Evolutionary conservation across 2,888 invertebrate genomes (phyloP), one percentile per base, ranked within the genome.

Genomic region (Lamellibrachia satsuma): DNA sequence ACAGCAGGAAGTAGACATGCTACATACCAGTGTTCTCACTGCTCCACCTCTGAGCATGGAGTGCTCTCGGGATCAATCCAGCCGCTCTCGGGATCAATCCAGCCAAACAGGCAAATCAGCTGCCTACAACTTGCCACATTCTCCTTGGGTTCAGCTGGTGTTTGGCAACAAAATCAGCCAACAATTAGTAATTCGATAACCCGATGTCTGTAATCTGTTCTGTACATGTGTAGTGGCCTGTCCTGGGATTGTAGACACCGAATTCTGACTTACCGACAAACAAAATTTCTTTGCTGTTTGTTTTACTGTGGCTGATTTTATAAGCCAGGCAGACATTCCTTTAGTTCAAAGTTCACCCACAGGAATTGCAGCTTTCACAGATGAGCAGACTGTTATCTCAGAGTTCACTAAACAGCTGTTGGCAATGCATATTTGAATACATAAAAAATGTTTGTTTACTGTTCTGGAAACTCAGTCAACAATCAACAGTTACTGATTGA

Each of bases 101-200:
- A 75, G 15, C 75, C 75, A 22, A 15, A 75, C n/a, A 15, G 22
- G 6, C 75, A 15, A 75, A 75, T 75, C 57, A 57, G 57, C 57
- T 57, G 3, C 75, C 75, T n/a, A 4, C 22, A 75, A 4, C 57
- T 2, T 57, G 11, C 8, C 7, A 8, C 15, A 7, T 0, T 57
- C 57, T 57, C 15, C 9, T 8, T 57, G 57, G 11, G 8, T 0
- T 57, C 57, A 39, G 8, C 75, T 75, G 75, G 22, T 75, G 75
- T 75, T 15, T 75, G 75, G 22, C 75, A 22, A 15, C 22, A 75
- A 11, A 75, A 75, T 75, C 75, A 75, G 22, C 75, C 11, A 75
- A 75, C 75, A 75, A 75, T 75, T 75, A 75, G 75, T 75, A 75
- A 75, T 22, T 75, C n/a, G 75, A 75, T 75, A 22, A 75, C 75